These are phyloP conservation scores for Porites australiensis DNA, from an alignment of 64 coral and sea anemone genomes.

Conservation along the genomic window DNA sequence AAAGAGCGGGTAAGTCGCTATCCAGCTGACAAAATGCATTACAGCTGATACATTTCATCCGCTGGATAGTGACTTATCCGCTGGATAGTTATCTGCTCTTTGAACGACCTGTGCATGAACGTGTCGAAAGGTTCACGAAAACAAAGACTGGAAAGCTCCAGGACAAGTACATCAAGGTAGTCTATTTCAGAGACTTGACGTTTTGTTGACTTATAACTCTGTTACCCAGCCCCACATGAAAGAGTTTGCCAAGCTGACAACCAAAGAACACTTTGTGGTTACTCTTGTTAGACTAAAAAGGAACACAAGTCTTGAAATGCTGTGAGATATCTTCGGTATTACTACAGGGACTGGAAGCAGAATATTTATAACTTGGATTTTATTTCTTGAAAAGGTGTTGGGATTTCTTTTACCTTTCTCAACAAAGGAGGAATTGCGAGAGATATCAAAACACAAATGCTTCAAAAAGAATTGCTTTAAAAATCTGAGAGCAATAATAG, in stretches of 20 bases:
- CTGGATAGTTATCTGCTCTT: too few species aligned
- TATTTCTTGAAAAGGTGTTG: conserved; percentile 49
- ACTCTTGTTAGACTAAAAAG: conserved; percentile 34
- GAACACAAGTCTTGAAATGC: conserved; percentile 50
- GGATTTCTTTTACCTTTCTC: conserved; percentile 44
- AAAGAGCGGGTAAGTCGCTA: too few species aligned
- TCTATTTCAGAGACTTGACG: too few species aligned
- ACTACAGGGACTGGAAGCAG: conserved; percentile 23
- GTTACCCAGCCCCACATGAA: not conserved
- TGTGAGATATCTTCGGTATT: conserved; percentile 58
- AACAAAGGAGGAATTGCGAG: conserved; percentile 32
- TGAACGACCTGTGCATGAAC: too few species aligned
- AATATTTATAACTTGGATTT: conserved; percentile 47
- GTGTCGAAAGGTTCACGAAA: too few species aligned
- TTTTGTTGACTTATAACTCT: too few species aligned
- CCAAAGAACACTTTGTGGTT: conserved; percentile 57
- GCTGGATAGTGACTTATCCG: too few species aligned
- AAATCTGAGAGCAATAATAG: conserved; percentile 84
- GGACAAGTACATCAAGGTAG: too few species aligned
- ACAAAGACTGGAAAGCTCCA: too few species aligned
- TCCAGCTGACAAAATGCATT: too few species aligned
- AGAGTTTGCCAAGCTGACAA: conserved; percentile 35
- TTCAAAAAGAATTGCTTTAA: conserved; percentile 50
- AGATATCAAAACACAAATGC: not conserved
- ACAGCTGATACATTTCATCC: too few species aligned